Percentiles rank a stretch among this genome's conserved stretches.
Conservation (phyloP, 2,113 vertebrate genomes). For the Neogobius melanostomus region DNA sequence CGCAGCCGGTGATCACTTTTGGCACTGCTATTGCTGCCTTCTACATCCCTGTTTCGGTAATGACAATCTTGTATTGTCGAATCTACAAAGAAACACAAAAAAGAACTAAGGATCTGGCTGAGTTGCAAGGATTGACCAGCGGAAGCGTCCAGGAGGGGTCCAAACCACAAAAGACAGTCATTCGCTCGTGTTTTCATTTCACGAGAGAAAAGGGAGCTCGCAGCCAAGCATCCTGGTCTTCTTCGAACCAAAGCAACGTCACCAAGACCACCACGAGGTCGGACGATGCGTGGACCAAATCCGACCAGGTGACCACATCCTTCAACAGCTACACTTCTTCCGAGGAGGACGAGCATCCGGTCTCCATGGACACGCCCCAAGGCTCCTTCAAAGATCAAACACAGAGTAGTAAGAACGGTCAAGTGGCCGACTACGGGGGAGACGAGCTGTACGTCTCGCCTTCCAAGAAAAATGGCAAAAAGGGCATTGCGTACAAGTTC, state of each 20-base stretch:
- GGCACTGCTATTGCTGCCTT: conserved; percentile 98
- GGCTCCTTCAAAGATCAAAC: conserved; percentile 81
- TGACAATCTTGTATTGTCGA: conserved; percentile 96
- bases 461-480: conserved; percentile 81
- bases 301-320: conserved; percentile 81
- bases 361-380: conserved; percentile 79
- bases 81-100: conserved; percentile 98
- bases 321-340: conserved; percentile 91
- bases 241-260: conserved; percentile 86
- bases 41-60: conserved; percentile 95
- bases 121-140: conserved; percentile 88
- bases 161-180: conserved; percentile 81
- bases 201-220: conserved; percentile 80
- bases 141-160: conserved; percentile 74
- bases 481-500: conserved; percentile 89
- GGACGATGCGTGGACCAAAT: conserved; percentile 82
- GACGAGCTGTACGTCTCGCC: conserved; percentile 83
- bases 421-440: conserved; percentile 77
- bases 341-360: conserved; percentile 86
- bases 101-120: conserved; percentile 94
- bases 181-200: conserved; percentile 88
- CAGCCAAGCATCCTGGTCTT: conserved; percentile 92
- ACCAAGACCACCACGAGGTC: conserved; percentile 79
- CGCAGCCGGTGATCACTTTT: conserved; percentile 94
- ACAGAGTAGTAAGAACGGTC: conserved; percentile 69